Base-by-base conservation (phyloP, 2,797 vertebrate genomes). In the Hirundo rustica region DNA sequence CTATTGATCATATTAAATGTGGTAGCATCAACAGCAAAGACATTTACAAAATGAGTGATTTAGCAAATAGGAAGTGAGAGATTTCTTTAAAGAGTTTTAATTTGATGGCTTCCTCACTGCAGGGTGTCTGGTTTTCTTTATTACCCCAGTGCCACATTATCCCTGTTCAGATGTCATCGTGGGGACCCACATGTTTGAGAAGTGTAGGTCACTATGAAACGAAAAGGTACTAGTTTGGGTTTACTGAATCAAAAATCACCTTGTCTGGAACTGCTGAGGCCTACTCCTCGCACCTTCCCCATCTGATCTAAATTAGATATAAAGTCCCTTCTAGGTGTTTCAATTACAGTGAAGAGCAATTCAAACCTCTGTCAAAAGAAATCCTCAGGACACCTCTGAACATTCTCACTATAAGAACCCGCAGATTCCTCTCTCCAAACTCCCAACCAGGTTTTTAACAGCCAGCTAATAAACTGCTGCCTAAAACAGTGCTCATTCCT, bases 1-100 rank as follows among this genome's bases (percentile, higher is more conserved):
- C 93, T 97, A 97, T 93, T 97, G 92, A 96, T 93, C 70, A 82
- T 53, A 36, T 91, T 83, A 70, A 78, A 75, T 65, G 70, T 68
- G 20, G 26, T 45, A 87, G 79, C 84, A 84, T 66, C 89, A 72
- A 85, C 88, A 95, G 78, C 79, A 90, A 92, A 84, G 53, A 50
- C 83, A 86, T 93, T 89, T 86, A 57, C 58, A 73, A 66, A 96
- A 95, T 32, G 66, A 92, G 85, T 87, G 47, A 84, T 94, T 92
- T 90, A 92, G 54, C 66, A 94, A 96, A 81, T 80, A 82, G 85
- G 90, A 92, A 92, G 79, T 34, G 58, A 79, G 70, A 91, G 23
- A 80, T 95, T 92, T 92, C 83, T 94, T 85, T 61, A 62, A 82
- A 48, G 86, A 80, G 44, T 62, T 86, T 88, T 93, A 95, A 86